Evolutionary conservation across 2,797 vertebrate species (phyloP).

Genomic region (Dendrocincla fuliginosa): DNA sequence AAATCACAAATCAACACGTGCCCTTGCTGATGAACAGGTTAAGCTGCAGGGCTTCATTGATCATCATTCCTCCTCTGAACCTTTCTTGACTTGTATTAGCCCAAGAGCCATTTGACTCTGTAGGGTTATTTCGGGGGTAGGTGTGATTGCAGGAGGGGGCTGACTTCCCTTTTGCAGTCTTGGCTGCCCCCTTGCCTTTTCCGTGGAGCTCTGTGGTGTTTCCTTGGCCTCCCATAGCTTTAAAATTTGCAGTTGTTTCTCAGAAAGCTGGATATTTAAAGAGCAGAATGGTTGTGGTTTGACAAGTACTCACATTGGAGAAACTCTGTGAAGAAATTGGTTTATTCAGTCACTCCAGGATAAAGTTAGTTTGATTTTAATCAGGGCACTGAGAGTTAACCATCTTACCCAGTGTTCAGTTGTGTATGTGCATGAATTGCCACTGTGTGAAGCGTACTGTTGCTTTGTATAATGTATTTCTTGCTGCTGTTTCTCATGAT

Average conservation of each 20-base stretch:
- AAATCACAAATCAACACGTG: not conserved
- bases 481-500: not conserved
- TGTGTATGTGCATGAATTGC: not conserved
- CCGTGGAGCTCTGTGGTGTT: not conserved
- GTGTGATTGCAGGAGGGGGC: rapidly evolving
- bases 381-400: not conserved
- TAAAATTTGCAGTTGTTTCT: not conserved
- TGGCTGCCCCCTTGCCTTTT: not conserved
- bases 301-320: not conserved
- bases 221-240: not conserved
- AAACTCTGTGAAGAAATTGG: not conserved
- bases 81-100: not conserved
- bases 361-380: not conserved
- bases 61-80: not conserved
- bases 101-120: not conserved
- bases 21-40: not conserved
- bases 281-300: not conserved
- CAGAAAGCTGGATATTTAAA: not conserved
- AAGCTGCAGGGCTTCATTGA: not conserved
- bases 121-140: not conserved
- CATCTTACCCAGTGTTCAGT: not conserved
- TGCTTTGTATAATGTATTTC: not conserved
- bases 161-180: not conserved
- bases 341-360: not conserved
- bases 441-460: not conserved